Percentiles rank a stretch among this genome's conserved stretches.
Conservation (phyloP, 2,888 invertebrate genomes). For the Neoitamus cyanurus region DNA sequence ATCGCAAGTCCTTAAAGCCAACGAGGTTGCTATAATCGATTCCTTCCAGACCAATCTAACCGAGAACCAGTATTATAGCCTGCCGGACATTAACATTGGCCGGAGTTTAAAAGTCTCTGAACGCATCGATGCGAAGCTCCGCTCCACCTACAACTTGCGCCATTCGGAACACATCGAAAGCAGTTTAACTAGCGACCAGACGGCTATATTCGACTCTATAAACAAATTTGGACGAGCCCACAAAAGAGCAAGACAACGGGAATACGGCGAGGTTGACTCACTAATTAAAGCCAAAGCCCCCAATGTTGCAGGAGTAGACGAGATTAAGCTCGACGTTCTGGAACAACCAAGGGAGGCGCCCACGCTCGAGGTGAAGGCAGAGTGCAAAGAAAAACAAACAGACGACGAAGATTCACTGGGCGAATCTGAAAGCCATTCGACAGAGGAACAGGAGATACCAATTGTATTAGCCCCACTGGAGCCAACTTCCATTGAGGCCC, state of each 20-base stretch:
- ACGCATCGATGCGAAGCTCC: conserved; percentile 76
- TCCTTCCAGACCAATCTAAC: conserved; percentile 62
- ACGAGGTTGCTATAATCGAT: conserved; percentile 52
- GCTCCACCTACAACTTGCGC: conserved; percentile 65
- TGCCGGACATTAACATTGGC: conserved; percentile 77
- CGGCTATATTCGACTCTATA: conserved; percentile 62
- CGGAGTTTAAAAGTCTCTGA: conserved; percentile 78
- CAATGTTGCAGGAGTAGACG: not conserved
- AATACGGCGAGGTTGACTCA: conserved; percentile 55
- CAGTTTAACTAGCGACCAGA: not conserved
- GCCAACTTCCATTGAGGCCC: not conserved
- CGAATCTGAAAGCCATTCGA: conserved; percentile 68
- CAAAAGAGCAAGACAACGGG: conserved; percentile 61
- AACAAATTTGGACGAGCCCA: conserved; percentile 63
- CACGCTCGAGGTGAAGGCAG: conserved; percentile 60
- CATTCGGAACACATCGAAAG: not conserved
- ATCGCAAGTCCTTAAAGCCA: conserved; percentile 53
- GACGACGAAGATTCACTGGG: conserved; percentile 55
- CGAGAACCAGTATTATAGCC: conserved; percentile 77
- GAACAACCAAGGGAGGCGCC: conserved; percentile 60
- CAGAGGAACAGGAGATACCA: conserved; percentile 59
- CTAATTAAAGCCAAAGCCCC: conserved; percentile 15
- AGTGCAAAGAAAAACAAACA: conserved; percentile 59
- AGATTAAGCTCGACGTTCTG: not conserved
- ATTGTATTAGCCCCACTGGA: conserved; percentile 64